These are phyloP conservation scores for Rhyacophila evoluta DNA, from an alignment of 2,888 invertebrate species.

Conservation along the genomic window DNA sequence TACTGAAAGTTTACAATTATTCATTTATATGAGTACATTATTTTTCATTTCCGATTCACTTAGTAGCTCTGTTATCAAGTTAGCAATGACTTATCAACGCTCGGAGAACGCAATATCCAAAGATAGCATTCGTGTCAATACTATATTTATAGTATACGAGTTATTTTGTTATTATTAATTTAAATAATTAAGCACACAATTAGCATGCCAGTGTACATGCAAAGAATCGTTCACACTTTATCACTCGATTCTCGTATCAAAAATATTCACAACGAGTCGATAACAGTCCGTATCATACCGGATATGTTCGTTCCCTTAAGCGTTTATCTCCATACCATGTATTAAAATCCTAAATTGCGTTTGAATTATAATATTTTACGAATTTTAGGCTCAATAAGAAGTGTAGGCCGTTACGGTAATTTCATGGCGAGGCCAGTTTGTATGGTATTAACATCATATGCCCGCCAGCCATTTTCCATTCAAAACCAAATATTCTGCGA, in stretches of 20 bases:
- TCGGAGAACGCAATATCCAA: not conserved
- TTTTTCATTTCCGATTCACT: not conserved
- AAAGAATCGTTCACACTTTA: not conserved
- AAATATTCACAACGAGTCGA: conserved; percentile 45
- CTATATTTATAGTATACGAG: not conserved
- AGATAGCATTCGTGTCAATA: not conserved
- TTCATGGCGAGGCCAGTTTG: not conserved
- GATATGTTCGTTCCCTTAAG: conserved; percentile 57
- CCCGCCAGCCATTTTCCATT: not conserved
- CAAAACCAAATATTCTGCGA: conserved; percentile 14
- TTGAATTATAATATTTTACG: conserved; percentile 45
- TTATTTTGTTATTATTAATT: not conserved
- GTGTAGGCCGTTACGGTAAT: conserved; percentile 29
- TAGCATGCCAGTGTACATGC: not conserved
- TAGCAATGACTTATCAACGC: not conserved
- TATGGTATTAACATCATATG: not conserved
- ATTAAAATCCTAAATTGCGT: conserved; percentile 40
- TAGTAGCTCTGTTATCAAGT: not conserved
- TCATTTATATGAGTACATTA: too few species aligned
- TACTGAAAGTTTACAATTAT: too few species aligned
- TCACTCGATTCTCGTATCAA: not conserved
- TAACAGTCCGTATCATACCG: conserved; percentile 59
- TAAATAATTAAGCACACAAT: not conserved
- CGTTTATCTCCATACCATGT: conserved; percentile 47
- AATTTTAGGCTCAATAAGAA: conserved; percentile 35